Evolutionary conservation across 2,888 invertebrate species (phyloP), one percentile per base, ranked within the genome.

Genomic region (Caenorhabditis auriculariae): DNA sequence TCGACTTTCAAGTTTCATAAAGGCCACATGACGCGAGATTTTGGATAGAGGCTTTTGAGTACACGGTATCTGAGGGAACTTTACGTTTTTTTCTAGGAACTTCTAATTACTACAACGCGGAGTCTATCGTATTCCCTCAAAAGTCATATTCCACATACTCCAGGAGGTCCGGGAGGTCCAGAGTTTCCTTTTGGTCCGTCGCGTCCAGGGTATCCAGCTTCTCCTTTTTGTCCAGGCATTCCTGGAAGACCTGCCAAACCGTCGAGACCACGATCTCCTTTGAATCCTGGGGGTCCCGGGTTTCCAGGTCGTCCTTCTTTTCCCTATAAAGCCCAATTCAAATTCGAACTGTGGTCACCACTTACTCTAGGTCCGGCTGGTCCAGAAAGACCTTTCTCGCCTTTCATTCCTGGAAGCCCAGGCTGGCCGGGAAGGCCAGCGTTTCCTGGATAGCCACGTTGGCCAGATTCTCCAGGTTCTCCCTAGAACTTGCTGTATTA

Each of bases 341-440:
- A 5, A 39, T 15, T 19, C 21, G 4, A 19, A 0, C 2, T 17
- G 17, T 26, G 19, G 7, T 28, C 21, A 23, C 12, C 1, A 7
- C 79, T 74, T 76, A 86, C 87, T 67, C 85, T 83, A 0, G 74
- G 57, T 26, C 92, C 92, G 81, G 90, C 88, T 9, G 81, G 73
- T 49, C 93, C 93, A 66, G 88, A 85, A 41, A 79, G 58, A 60
- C 79, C 79, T 55, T 79, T 79, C 59, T 79, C 79, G 55, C 79
- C 79, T 83, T 37, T 69, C 17, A 71, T 68, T 52, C 88, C 88
- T 24, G 81, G 74, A 3, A 74, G 74, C 52, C 86, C 86, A 28
- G 77, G 77, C 3, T 47, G 38, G 54, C 66, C 70, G 60, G 83
- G 84, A 2, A 82, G 73, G 28, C 89, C 90, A 39, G 83, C 72